Percentiles rank a stretch among this genome's conserved stretches.
Evolutionary conservation across 2,888 invertebrate species (phyloP).

Genomic region (Polyploca ridens): DNA sequence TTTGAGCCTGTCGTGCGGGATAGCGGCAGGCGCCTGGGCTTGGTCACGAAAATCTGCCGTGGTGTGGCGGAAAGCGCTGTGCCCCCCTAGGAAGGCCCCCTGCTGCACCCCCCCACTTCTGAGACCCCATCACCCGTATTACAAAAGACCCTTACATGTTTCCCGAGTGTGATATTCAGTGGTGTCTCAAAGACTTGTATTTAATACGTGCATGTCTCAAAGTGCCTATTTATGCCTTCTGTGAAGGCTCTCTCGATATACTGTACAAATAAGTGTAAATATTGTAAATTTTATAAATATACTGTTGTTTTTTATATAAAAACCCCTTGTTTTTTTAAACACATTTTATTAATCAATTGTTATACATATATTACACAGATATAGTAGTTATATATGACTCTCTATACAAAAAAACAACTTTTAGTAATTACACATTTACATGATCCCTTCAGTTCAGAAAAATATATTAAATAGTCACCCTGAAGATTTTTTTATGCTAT

Average conservation of each 20-base stretch:
- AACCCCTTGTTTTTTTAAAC: constrained; percentile 53
- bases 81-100: constrained; percentile 75
- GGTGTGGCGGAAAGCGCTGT: constrained; percentile 84
- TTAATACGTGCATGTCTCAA: constrained; percentile 22
- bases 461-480: constrained; percentile 29
- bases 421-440: constrained; percentile 19
- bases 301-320: constrained; percentile 71
- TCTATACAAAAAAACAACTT: constrained; percentile 73
- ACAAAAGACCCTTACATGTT: constrained; percentile 75
- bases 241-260: constrained; percentile 76
- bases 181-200: constrained; percentile 33
- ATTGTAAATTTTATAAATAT: constrained; percentile 71
- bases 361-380: constrained; percentile 70
- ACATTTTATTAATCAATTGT: constrained; percentile 71
- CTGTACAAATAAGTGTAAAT: constrained; percentile 72
- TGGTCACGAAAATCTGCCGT: constrained; percentile 84
- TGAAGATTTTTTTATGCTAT: constrained; percentile 22
- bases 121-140: constrained; percentile 65
- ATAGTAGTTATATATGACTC: constrained; percentile 64
- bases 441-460: constrained; percentile 24
- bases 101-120: constrained; percentile 70
- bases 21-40: constrained; percentile 88
- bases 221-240: constrained; percentile 71
- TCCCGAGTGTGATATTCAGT: constrained; percentile 65
- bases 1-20: constrained; percentile 86